These are phyloP conservation scores for Cotesia chilonis DNA, from an alignment of 1,140 invertebrate genomes.

Conservation along the genomic window DNA sequence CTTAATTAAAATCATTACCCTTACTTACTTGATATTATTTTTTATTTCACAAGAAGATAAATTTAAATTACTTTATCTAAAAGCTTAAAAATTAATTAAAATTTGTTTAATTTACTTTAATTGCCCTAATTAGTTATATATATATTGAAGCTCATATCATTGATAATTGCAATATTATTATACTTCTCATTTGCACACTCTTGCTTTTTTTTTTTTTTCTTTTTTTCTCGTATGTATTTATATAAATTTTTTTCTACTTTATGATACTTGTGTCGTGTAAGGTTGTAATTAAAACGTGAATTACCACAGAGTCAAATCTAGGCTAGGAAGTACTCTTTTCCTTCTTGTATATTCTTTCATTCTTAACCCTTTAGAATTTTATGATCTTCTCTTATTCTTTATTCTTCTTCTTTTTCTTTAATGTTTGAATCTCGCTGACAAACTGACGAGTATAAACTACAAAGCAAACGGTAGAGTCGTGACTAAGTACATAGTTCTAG, in stretches of 20 bases:
- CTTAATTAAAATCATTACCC: conserved; percentile 4
- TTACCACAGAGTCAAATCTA: conserved; percentile 54
- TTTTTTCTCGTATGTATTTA: background rate
- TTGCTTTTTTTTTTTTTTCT: background rate
- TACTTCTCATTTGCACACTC: background rate
- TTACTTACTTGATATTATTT: background rate
- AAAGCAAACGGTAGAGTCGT: conserved; percentile 55
- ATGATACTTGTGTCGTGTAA: background rate
- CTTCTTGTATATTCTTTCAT: conserved; percentile 35
- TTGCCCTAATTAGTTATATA: too few species aligned
- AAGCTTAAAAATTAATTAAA: too few species aligned
- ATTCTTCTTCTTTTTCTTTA: conserved; percentile 22
- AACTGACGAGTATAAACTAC: conserved; percentile 46
- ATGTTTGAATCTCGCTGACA: conserved; percentile 18
- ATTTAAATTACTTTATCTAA: too few species aligned
- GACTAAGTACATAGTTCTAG: conserved; percentile 54
- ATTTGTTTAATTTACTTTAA: too few species aligned
- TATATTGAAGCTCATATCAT: too few species aligned
- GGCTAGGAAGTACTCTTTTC: conserved; percentile 49
- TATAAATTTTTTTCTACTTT: background rate
- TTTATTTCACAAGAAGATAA: too few species aligned
- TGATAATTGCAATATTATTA: too few species aligned
- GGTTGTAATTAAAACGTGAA: conserved; percentile 55
- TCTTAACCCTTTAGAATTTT: conserved; percentile 20
- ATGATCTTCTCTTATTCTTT: conserved; percentile 33